Evolutionary conservation across 2,888 invertebrate genomes (phyloP).

Genomic region (Ametastegia equiseti): DNA sequence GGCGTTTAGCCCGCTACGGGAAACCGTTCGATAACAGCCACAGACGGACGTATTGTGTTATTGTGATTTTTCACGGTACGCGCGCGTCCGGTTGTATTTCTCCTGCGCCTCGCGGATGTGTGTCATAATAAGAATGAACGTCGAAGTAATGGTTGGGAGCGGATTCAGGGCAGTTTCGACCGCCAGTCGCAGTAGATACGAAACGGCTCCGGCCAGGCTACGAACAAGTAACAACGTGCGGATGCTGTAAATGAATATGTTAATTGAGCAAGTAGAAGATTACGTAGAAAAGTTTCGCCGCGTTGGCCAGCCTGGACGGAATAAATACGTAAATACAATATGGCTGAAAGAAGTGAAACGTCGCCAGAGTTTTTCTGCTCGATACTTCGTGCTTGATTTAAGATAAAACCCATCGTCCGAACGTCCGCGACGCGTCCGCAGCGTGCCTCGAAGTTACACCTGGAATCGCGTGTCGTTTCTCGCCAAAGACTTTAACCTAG

Average conservation of each 20-base stretch:
- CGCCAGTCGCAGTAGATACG: neutral
- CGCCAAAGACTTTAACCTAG: slow-evolving; percentile 20
- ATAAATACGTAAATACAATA: slow-evolving; percentile 73
- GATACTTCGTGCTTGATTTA: slow-evolving; percentile 55
- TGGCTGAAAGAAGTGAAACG: slow-evolving; percentile 67
- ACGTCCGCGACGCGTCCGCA: neutral
- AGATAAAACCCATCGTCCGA: slow-evolving; percentile 19
- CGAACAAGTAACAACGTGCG: neutral
- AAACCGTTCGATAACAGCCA: neutral
- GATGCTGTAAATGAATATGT: neutral
- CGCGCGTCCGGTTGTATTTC: neutral
- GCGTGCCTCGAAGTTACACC: neutral
- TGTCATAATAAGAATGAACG: neutral
- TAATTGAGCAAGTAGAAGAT: neutral
- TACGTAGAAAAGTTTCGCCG: neutral
- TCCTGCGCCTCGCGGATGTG: neutral
- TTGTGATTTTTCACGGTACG: neutral
- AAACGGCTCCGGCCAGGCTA: neutral
- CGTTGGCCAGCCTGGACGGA: slow-evolving; percentile 33
- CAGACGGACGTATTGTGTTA: neutral
- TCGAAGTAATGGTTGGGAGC: neutral
- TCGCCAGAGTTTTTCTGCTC: slow-evolving; percentile 55
- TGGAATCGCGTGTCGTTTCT: neutral
- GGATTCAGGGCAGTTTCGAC: neutral
- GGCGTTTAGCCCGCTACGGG: neutral